phyloP scores from a whole-genome alignment of 2,113 vertebrate genomes.

The Fregetta grallaria region DNA sequence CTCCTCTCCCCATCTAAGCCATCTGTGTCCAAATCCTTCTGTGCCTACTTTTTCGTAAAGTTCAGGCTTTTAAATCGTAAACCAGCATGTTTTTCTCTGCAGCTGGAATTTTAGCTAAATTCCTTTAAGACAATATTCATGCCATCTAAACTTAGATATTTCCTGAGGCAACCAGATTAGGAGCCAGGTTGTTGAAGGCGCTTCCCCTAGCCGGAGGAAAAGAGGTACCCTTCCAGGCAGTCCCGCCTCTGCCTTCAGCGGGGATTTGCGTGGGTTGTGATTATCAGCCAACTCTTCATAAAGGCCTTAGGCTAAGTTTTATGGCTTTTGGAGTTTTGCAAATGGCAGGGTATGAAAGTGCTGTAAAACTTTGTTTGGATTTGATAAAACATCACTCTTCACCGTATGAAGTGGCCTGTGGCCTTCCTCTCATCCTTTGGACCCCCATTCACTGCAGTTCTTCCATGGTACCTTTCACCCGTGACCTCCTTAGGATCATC shows the following conservation, averaged over 20 bases:
- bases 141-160: no score
- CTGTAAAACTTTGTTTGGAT: neutral
- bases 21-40: neutral
- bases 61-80: neutral
- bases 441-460: neutral
- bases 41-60: neutral
- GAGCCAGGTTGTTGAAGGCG: neutral
- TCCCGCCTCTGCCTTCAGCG: rapidly evolving
- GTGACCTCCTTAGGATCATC: neutral
- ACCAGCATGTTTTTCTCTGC: neutral
- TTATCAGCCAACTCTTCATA: neutral
- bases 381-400: neutral
- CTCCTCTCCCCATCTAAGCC: neutral
- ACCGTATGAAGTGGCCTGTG: rapidly evolving
- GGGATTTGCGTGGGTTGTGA: neutral
- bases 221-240: neutral
- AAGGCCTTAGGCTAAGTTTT: neutral
- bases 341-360: neutral
- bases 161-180: neutral
- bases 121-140: neutral
- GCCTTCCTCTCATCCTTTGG: neutral
- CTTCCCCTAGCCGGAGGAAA: neutral
- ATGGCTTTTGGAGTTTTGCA: neutral
- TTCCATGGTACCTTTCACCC: neutral
- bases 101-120: neutral